Evolutionary conservation across 1,140 invertebrate genomes (phyloP), one percentile per base, ranked within the genome.

Genomic region (Acromyrmex echinatior): DNA sequence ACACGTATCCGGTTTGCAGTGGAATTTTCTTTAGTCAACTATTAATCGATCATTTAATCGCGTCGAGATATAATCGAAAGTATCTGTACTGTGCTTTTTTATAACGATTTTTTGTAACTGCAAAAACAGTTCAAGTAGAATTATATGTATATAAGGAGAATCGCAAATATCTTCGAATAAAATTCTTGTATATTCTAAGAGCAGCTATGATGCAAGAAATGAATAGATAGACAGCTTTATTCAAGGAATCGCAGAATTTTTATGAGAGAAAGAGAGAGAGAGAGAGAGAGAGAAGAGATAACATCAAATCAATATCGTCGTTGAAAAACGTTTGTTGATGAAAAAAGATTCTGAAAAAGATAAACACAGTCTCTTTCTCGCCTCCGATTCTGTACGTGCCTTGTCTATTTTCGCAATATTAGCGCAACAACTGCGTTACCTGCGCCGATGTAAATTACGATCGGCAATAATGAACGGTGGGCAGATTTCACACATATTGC

Each of bases 1-100:
- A 58, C 3, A 16, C 16, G 0, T 73, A 45, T 58, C n/a, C 71
- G 1, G 86, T 82, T 74, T 18, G 53, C 16, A 3, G 51, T 45
- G 31, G 21, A 21, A 45, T 63, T 21, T 87, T 86, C 51, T 77
- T 60, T n/a, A n/a, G 21, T 53, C 70, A 25, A 2, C 45, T 18
- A 14, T 3, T 79, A 77, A 88, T 90, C 86, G 49, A 49, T 53
- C 77, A 87, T 87, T 88, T 90, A 90, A 91, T 91, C 89, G 53
- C 60, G 0, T 2, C 4, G 45, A 80, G 88, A 87, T 90, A 89
- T 70, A 58, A 28, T 31, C 16, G 56, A 84, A 84, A 84, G 56
- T 84, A 16, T 62, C 39, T 73, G 58, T n/a, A 51, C 5, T 58
- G 56, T n/a, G 39, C 58, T 85, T 76, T 74, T 84, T 65, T 73